Base-by-base conservation (phyloP, 1,140 invertebrate genomes). In the Saccostrea echinata region DNA sequence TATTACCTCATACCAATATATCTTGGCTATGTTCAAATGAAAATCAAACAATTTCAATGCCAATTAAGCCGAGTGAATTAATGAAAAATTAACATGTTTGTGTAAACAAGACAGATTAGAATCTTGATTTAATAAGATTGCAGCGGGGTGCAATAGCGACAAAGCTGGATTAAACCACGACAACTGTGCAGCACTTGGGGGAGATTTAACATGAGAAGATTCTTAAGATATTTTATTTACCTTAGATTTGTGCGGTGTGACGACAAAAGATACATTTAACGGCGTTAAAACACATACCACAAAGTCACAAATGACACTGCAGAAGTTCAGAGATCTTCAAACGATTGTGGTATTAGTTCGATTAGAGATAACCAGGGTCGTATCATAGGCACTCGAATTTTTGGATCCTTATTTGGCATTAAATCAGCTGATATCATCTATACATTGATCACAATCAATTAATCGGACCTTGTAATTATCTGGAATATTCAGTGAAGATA, bases 91-190 rank as follows among this genome's bases (percentile, higher is more conserved):
- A 76, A 76, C 16, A 76, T 30, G 24, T 76, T 30, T 76, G 68
- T 33, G 30, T 33, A 76, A 33, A 76, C 68, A 76, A 76, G 68
- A 76, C 68, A 76, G 11, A 76, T 76, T 76, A 76, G 11, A 76
- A 76, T 76, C 68, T 76, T 33, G 68, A 76, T 33, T 76, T 76
- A 76, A 76, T 76, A 76, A 76, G 68, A 76, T 76, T 76, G 68
- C 68, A 76, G 68, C 24, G 3, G 30, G 30, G 68, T 76, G 68
- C 68, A 76, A 76, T 76, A 33, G 68, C 68, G 68, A 76, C 68
- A 33, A 76, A 76, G 24, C 68, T 30, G 68, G 68, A 76, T 76
- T 76, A 76, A 76, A 76, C 27, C 68, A 16, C 68, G 68, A 33
- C 68, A 16, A 30, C 2, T 76, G 24, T 76, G 30, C 68, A 76